Evolutionary conservation across 1,140 invertebrate species (phyloP).

Genomic region (Tetramorium parvispinum): DNA sequence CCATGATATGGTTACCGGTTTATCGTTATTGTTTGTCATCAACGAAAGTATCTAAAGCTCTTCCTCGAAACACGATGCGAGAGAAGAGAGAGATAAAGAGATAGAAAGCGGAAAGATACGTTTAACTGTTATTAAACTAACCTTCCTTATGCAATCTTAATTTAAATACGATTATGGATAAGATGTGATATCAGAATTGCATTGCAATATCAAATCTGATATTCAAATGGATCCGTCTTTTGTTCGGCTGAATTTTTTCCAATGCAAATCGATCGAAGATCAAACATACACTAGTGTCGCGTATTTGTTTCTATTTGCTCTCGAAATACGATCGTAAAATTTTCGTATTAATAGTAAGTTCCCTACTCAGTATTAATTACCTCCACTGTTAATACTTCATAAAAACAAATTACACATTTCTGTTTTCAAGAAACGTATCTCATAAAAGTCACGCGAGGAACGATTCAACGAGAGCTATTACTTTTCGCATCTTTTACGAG

Average conservation of each 20-base stretch:
- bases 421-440: constrained; percentile 21
- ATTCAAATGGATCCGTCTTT: constrained; percentile 83
- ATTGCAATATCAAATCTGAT: constrained; percentile 82
- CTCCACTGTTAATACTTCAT: not conserved
- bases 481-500: constrained; percentile 49
- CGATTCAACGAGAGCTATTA: constrained; percentile 32
- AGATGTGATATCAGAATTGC: constrained; percentile 70
- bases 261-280: constrained; percentile 73
- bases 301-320: not conserved
- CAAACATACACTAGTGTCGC: not conserved
- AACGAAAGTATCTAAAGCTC: constrained; percentile 28
- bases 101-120: constrained; percentile 24
- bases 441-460: constrained; percentile 29
- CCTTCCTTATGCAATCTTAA: constrained; percentile 85
- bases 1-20: constrained; percentile 84
- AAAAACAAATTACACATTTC: constrained; percentile 16
- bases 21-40: constrained; percentile 84
- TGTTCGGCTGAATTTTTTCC: constrained; percentile 47
- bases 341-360: not conserved
- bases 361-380: not conserved
- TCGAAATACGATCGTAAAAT: not conserved
- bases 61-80: not conserved
- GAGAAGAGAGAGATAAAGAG: constrained; percentile 22
- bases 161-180: constrained; percentile 86
- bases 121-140: constrained; percentile 81